Evolutionary conservation across 1,140 invertebrate species (phyloP).

Genomic region (Halotydeus destructor): DNA sequence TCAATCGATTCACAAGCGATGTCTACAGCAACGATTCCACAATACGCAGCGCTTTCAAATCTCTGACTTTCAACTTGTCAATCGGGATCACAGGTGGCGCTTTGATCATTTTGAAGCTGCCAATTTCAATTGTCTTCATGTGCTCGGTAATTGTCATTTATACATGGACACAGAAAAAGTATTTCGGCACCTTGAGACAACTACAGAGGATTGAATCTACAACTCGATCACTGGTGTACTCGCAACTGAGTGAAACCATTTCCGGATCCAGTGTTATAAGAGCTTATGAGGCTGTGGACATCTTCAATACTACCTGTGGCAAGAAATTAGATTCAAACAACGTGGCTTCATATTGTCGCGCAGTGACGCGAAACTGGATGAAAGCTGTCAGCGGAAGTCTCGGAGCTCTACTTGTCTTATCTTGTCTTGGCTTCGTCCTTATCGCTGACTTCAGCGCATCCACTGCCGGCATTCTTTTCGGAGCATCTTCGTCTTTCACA

Average conservation of each 20-base stretch:
- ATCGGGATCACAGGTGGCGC: slow-evolving; percentile 65
- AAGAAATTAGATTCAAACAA: too few relatives aligned
- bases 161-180: slow-evolving; percentile 33
- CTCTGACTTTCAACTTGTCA: slow-evolving; percentile 26
- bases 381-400: too few relatives aligned
- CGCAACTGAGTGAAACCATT: slow-evolving; percentile 28
- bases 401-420: too few relatives aligned
- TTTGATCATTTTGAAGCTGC: slow-evolving; percentile 36
- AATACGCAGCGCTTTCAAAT: slow-evolving; percentile 30
- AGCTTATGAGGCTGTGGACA: slow-evolving; percentile 20
- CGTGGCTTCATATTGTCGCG: too few relatives aligned
- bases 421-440: too few relatives aligned
- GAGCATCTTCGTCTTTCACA: too few relatives aligned
- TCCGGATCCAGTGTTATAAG: slow-evolving; percentile 23
- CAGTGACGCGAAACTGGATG: too few relatives aligned
- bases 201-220: slow-evolving; percentile 31
- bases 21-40: slow-evolving; percentile 37
- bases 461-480: too few relatives aligned
- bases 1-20: slow-evolving; percentile 33
- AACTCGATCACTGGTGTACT: slow-evolving; percentile 30
- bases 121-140: slow-evolving; percentile 57
- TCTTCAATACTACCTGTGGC: too few relatives aligned
- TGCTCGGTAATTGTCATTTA: slow-evolving; percentile 65
- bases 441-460: not conserved
- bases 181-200: slow-evolving; percentile 30